Conservation (phyloP, 2,797 vertebrate genomes). For the Coluber constrictor region DNA sequence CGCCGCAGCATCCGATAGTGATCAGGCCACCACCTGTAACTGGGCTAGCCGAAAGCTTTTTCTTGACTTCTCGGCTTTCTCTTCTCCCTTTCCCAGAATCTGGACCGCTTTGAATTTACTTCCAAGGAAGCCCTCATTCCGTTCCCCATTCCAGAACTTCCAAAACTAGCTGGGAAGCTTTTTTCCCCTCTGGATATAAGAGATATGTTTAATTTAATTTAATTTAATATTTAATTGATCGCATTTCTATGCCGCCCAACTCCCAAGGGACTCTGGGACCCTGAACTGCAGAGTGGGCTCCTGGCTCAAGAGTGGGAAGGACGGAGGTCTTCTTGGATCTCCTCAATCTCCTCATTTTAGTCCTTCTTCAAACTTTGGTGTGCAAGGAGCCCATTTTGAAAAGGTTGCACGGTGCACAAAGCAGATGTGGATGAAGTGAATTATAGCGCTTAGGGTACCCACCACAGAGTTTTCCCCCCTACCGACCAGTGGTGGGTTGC, state of each 20-base stretch:
- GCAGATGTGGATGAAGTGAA: neutral
- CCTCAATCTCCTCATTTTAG: neutral
- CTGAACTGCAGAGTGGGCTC: neutral
- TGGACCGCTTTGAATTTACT: neutral
- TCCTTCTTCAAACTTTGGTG: neutral
- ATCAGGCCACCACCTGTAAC: slow-evolving; percentile 34
- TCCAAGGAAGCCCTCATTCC: neutral
- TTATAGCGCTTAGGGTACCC: neutral
- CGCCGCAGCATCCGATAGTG: neutral
- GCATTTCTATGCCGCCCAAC: too few species aligned
- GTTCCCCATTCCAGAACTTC: neutral
- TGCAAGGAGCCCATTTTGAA: neutral
- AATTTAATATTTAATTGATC: too few species aligned
- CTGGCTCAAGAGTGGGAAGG: neutral
- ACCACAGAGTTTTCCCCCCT: neutral
- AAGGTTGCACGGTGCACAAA: neutral
- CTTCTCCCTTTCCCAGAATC: too few species aligned
- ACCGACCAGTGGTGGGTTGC: neutral
- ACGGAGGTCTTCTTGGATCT: neutral
- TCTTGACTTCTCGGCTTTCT: neutral
- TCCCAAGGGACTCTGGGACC: too few species aligned
- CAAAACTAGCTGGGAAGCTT: neutral
- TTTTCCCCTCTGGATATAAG: neutral
- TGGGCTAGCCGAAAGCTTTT: neutral
- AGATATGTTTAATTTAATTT: neutral